Conservation (phyloP, 2,113 vertebrate species). For the Nerophis ophidion region DNA sequence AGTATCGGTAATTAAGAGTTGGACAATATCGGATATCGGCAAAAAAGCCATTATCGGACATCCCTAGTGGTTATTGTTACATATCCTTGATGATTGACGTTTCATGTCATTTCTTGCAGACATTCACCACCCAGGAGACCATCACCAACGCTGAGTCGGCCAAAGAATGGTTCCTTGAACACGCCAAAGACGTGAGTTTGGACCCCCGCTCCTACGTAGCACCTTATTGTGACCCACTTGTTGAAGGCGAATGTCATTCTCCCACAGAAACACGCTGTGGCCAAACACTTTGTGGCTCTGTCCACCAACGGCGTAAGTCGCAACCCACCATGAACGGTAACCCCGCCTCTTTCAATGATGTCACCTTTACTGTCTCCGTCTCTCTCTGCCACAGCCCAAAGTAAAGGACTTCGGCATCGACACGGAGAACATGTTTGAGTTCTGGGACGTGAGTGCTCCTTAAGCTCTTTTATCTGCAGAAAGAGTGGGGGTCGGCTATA, state of each 20-base stretch:
- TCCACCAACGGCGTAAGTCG: constrained; percentile 93
- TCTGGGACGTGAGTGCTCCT: constrained; percentile 90
- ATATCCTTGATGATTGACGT: neutral
- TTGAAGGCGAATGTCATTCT: neutral
- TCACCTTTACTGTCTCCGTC: constrained; percentile 6
- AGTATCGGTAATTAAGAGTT: no score
- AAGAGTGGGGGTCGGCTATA: constrained; percentile 45
- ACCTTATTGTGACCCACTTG: neutral
- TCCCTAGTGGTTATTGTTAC: neutral
- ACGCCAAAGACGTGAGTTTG: constrained; percentile 87
- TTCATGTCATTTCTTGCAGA: constrained; percentile 66
- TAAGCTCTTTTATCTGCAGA: neutral
- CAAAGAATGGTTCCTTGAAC: constrained; percentile 87
- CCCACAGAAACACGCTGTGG: constrained; percentile 81
- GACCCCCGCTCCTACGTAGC: neutral
- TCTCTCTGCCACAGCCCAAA: constrained; percentile 78
- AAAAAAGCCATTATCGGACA: no score
- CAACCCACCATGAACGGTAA: no score
- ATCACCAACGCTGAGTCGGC: constrained; percentile 97
- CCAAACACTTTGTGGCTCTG: constrained; percentile 95
- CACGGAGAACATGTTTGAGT: constrained; percentile 95
- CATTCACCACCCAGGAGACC: constrained; percentile 97
- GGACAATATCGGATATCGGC: no score
- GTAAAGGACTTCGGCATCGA: constrained; percentile 97
- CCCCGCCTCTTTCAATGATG: no score